A percentile compares a stretch with the other conserved stretches of the same genome.
These are phyloP conservation scores for Lampris megalopsis DNA, from an alignment of 2,113 vertebrate species.

Conservation along the genomic window DNA sequence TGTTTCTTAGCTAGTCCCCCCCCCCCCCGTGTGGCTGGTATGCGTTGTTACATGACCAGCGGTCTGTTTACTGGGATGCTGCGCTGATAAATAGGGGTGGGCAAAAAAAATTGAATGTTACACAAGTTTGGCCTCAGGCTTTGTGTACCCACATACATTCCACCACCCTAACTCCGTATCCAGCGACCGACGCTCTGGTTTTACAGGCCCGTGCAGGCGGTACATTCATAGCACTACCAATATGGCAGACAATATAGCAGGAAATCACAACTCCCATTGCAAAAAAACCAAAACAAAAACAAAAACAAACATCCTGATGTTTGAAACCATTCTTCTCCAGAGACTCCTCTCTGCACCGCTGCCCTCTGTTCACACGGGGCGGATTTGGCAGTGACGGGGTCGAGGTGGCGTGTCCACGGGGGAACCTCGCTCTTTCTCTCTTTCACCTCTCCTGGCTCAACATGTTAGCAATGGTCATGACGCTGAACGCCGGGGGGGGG, in stretches of 20 bases:
- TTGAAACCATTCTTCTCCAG: slow-evolving; percentile 33
- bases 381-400: slow-evolving; percentile 51
- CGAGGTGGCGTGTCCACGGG: slow-evolving; percentile 27
- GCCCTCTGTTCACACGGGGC: slow-evolving; percentile 25
- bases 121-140: slow-evolving; percentile 26
- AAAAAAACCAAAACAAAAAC: slow-evolving; percentile 23
- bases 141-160: slow-evolving; percentile 61
- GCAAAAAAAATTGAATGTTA: slow-evolving; percentile 21
- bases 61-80: slow-evolving; percentile 12
- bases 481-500: too few species aligned
- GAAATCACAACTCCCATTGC: slow-evolving; percentile 59
- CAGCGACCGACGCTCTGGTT: slow-evolving; percentile 51
- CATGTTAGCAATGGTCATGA: too few species aligned
- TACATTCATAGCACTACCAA: slow-evolving; percentile 83
- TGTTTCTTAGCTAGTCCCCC: background rate
- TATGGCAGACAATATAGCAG: slow-evolving; percentile 82
- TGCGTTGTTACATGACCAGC: slow-evolving; percentile 22
- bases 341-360: slow-evolving; percentile 22
- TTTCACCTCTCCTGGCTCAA: too few species aligned
- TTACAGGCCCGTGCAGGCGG: slow-evolving; percentile 74
- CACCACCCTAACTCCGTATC: slow-evolving; percentile 51
- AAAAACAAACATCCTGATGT: background rate
- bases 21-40: background rate
- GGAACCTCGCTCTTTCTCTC: slow-evolving; percentile 17
- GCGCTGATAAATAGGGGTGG: background rate